A percentile compares a stretch with the other conserved stretches of the same genome.
Evolutionary conservation across 2,888 invertebrate species (phyloP).

Genomic region (Cordilura impudica): DNA sequence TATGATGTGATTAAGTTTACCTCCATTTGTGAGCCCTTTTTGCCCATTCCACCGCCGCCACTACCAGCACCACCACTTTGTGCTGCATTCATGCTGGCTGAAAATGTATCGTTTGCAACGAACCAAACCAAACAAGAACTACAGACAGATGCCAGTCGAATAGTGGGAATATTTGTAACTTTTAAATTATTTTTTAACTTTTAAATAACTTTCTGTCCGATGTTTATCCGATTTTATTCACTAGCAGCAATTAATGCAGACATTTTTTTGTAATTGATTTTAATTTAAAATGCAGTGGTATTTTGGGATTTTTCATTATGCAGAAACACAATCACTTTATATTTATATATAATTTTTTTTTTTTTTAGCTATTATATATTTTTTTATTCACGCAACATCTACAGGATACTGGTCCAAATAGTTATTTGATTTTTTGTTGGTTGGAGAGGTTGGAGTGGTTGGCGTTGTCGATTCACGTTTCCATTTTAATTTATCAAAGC

Average conservation of each 20-base stretch:
- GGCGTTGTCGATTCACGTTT: neutral
- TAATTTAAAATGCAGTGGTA: neutral
- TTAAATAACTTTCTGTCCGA: no score
- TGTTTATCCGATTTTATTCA: neutral
- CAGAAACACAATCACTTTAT: neutral
- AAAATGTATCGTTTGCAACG: neutral
- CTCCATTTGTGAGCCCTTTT: constrained; percentile 78
- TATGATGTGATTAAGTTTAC: constrained; percentile 72
- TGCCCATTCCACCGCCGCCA: constrained; percentile 75
- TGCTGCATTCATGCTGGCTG: constrained; percentile 76
- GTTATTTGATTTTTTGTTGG: no score
- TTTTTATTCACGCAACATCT: neutral
- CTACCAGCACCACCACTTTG: constrained; percentile 77
- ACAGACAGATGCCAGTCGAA: neutral
- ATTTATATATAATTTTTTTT: neutral
- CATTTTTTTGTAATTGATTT: neutral
- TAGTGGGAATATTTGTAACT: neutral
- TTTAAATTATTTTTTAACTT: no score
- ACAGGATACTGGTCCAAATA: neutral
- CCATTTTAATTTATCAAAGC: neutral
- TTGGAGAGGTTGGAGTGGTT: no score
- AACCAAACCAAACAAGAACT: neutral
- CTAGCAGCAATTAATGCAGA: neutral
- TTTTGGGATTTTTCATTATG: neutral
- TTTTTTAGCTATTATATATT: neutral